phyloP scores from a whole-genome alignment of 2,797 vertebrate species.

The Acridotheres tristis region DNA sequence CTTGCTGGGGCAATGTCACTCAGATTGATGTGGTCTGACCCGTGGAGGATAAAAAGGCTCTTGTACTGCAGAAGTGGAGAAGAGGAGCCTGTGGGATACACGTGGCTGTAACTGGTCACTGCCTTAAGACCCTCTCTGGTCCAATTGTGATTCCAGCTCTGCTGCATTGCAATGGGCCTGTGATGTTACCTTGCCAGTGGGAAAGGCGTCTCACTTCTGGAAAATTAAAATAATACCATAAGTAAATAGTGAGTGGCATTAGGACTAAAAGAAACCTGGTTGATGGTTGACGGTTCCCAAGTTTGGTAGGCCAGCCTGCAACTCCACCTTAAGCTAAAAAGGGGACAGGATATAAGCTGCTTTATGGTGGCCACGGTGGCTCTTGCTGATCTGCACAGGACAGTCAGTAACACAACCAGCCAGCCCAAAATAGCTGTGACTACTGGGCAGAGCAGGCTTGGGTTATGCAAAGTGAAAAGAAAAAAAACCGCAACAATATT shows the following conservation, averaged over 20 bases:
- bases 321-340: background rate
- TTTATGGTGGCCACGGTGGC: rapidly evolving
- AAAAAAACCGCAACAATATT: rapidly evolving
- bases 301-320: background rate
- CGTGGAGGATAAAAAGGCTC: background rate
- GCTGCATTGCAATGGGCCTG: background rate
- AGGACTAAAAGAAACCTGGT: background rate
- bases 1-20: background rate
- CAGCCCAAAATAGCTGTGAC: background rate
- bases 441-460: background rate
- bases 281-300: background rate
- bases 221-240: background rate
- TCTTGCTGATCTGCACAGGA: background rate
- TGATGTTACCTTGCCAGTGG: background rate
- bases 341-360: background rate
- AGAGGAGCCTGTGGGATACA: background rate
- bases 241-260: background rate
- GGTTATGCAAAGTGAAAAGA: background rate
- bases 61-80: background rate
- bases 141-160: background rate
- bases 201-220: background rate
- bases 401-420: background rate
- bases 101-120: rapidly evolving
- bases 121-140: background rate
- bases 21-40: background rate